Evolutionary conservation across 23 tunicate species (phyloP), one percentile per base, ranked within the genome.

Genomic region (Ascidia mentula): DNA sequence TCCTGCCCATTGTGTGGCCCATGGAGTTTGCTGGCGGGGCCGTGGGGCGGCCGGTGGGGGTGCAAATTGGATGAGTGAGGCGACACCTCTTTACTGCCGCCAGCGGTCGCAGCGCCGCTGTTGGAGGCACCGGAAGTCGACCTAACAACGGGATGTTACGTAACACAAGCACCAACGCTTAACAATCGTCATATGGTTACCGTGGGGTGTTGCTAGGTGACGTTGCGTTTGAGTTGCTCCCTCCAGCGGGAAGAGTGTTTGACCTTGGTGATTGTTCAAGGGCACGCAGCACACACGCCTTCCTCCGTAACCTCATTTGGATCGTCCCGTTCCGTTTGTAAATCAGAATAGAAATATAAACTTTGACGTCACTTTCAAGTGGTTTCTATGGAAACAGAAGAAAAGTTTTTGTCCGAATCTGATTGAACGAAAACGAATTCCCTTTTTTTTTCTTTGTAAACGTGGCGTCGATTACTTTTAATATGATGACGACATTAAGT

Each of bases 1-100:
- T 93, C 98, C 45, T 93, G 98, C 3, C 98, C 98, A 40, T 93
- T 88, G 45, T 84, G 88, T 22, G 98, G 98, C 20, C 98, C 98
- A 34, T 88, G 92, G 7, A 93, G 89, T 35, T 84, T 91, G 80
- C 73, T 88, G 4, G 89, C 86, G 6, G 89, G 98, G 6, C 98
- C 98, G 71, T 93, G 98, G 0, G 98, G 98, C 2, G 98, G 34
- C 37, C 89, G 69, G 75, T 93, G 98, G 28, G 88, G 86, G 80
- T 82, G 88, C 39, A 59, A 24, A 34, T 5, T 40, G 38, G 80
- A 32, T 4, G 39, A 74, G 45, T 45, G 39, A 0, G 69, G 38
- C 12, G 39, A 38, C 24, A 20, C 45, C 8, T 77, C 80, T 45
- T 77, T 77, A 18, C 69, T 32, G 6, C 34, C 69, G 39, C 18